Conservation (phyloP, 2,888 invertebrate genomes). For the Drosophila infuscata region DNA sequence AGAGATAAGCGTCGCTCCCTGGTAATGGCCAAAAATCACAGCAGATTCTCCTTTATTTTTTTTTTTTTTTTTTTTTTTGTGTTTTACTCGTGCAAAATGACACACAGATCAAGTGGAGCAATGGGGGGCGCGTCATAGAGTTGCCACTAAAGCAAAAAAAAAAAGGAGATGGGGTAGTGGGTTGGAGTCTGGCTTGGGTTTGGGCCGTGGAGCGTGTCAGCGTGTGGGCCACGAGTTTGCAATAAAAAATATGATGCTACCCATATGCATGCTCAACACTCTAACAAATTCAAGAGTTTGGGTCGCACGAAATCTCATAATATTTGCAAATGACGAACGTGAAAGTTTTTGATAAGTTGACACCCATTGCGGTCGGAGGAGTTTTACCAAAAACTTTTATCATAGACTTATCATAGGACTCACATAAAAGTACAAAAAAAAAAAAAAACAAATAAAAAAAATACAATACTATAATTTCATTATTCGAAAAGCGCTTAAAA, state of each 20-base stretch:
- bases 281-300: constrained; percentile 58
- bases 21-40: constrained; percentile 79
- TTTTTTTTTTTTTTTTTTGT: constrained; percentile 10
- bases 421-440: constrained; percentile 9
- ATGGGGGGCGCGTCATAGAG: constrained; percentile 35
- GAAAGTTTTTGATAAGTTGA: constrained; percentile 76
- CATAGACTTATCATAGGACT: constrained; percentile 51
- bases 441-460: constrained; percentile 7
- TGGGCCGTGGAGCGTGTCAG: constrained; percentile 13
- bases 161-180: constrained; percentile 6
- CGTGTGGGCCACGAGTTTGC: constrained; percentile 67
- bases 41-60: constrained; percentile 51
- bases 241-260: constrained; percentile 73
- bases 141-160: background rate
- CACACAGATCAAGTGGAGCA: constrained; percentile 67
- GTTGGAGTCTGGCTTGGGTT: background rate
- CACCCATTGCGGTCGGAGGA: background rate
- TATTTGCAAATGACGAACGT: constrained; percentile 81
- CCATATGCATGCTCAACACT: constrained; percentile 62
- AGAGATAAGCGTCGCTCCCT: constrained; percentile 63
- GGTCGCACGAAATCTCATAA: constrained; percentile 70
- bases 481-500: constrained; percentile 65
- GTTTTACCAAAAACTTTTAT: constrained; percentile 37
- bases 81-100: constrained; percentile 53
- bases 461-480: constrained; percentile 65